Evolutionary conservation across 2,888 invertebrate genomes (phyloP), one percentile per base, ranked within the genome.

Genomic region (Macrophya alboannulata): DNA sequence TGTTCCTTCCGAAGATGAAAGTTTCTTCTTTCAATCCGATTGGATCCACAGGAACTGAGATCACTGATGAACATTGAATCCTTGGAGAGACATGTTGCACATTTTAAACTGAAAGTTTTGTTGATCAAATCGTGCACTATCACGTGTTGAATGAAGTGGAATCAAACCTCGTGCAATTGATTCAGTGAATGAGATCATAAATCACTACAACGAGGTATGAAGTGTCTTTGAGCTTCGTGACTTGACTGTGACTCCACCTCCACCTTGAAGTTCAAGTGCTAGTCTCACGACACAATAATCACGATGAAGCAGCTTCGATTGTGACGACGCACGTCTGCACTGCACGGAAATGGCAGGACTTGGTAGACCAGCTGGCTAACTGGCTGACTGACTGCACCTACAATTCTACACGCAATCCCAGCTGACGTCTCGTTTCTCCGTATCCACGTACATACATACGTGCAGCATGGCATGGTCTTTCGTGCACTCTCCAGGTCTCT

Each of bases 331-430:
- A 71, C n/a, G 71, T 40, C 71, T 71, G 40, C 71, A 71, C 40
- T 71, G 45, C 72, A 21, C 45, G 31, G 45, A n/a, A 74, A 74
- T 43, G 25, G 72, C 45, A 74, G 72, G 77, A 81, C 81, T 21
- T 21, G 37, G 43, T 40, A 81, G 43, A 59, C 62, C 81, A 81
- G 81, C 62, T 81, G 59, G 37, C 55, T 55, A 55, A 79, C 45
- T 55, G 59, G 62, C 81, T 59, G 62, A 62, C 81, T 81, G 81
- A 43, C 81, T 62, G 86, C 85, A 81, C 71, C 87, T 88, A 87
- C 88, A 88, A 87, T 88, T 83, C 87, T 88, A 87, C 89, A 89
- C 89, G 89, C 89, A 89, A 89, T 89, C 88, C 88, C 84, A 87
- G 85, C 85, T 85, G 88, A 86, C 88, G 87, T 86, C 87, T 86